Evolutionary conservation across 1,140 invertebrate genomes (phyloP), one percentile per base, ranked within the genome.

Genomic region (Pachyrhynchus sulphureomaculatus): DNA sequence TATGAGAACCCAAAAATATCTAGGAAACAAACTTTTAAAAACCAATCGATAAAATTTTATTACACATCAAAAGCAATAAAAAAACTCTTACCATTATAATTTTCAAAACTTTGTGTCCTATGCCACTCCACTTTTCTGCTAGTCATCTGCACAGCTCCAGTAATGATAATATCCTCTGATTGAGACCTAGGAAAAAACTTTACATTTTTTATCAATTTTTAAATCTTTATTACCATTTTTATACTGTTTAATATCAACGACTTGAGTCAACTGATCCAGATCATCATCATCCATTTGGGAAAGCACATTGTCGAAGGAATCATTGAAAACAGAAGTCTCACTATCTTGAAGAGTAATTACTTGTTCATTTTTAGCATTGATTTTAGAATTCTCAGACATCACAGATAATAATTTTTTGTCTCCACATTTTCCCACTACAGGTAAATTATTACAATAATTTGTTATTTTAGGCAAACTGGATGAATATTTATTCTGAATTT

Each of bases 41-140:
- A 33, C 8, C n/a, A n/a, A n/a, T n/a, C n/a, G n/a, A 41, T 12
- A 24, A 36, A 53, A 37, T 23, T 32, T 1, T 9, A 9, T 39
- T 13, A 12, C n/a, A 26, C 24, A 26, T 26, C 3, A 26, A 45
- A n/a, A n/a, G n/a, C 20, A 33, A 57, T 47, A 57, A 33, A 57
- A 5, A 18, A n/a, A 24, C 23, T 13, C 59, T 58, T 39, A 62
- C 45, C 26, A 49, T 45, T 55, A 26, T 60, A 49, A 37, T 26
- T 57, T 62, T 71, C 69, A 59, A 71, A 71, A 57, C 69, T 71
- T 42, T 66, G 59, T 12, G 68, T 69, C 39, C 69, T 62, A 32
- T 68, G 56, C 62, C 67, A 69, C 37, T 64, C 59, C 0, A 67
- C 39, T 63, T 68, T 71, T 15, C 61, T 2, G 5, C 10, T 12